Evolutionary conservation across 2,113 vertebrate species (phyloP), one percentile per base, ranked within the genome.

Genomic region (Rhipidura dahli): DNA sequence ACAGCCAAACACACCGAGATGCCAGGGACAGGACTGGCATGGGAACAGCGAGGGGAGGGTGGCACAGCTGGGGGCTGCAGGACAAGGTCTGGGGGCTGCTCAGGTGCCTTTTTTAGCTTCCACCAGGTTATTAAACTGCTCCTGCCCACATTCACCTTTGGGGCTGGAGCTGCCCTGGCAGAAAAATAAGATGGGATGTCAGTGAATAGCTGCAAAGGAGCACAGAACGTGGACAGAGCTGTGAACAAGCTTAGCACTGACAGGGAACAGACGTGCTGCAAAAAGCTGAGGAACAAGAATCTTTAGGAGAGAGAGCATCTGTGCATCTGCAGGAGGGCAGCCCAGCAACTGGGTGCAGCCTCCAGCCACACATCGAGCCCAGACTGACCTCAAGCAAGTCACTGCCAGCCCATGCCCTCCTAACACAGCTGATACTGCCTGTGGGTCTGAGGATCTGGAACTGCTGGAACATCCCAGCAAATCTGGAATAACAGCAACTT

Each of bases 1-100:
- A 6, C 14, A 63, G 42, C 71, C 28, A 9, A 35, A 40, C 9
- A 28, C 10, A 1, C 15, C 1, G 0, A 2, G 0, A 3, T 11
- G 28, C 12, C 4, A 3, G 30, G 33, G 23, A 26, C 37, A 73
- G 85, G 22, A 18, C 21, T 2, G 3, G 8, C 33, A 33, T 42
- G 57, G 30, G 65, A 70, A 69, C 15, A 18, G 35, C 51, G 33
- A 30, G 35, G 37, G 28, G 31, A 69, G 23, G 6, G 4, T 5
- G 2, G 23, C 26, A 80, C n/a, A 51, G 21, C 22, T 40, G 31
- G 33, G 15, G 20, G 42, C 23, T 2, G 2, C 51, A 23, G 35
- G 33, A 13, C 37, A 44, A 66, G 10, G 33, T 30, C 28, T 51
- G 11, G 37, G 18, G 2, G 0, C 54, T 65, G 40, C 37, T 50